Conservation (phyloP, 2,797 vertebrate genomes). For the Onychomys torridus region DNA sequence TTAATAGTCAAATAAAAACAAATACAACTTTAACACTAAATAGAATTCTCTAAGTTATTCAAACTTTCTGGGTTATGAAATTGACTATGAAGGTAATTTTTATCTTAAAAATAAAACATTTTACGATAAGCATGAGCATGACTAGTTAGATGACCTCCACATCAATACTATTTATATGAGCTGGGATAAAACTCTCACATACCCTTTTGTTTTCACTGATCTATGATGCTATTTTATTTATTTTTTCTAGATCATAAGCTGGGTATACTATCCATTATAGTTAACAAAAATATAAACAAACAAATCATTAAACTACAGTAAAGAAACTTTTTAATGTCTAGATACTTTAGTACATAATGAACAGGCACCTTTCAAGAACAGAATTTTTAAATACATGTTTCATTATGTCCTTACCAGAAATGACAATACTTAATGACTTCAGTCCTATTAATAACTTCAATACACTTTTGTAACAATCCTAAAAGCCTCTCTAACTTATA, state of each 20-base stretch:
- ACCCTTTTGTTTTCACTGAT: slow-evolving; percentile 14
- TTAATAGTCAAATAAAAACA: slow-evolving; percentile 33
- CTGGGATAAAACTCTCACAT: not conserved
- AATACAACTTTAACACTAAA: not conserved
- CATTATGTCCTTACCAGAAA: not conserved
- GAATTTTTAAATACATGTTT: slow-evolving; percentile 34
- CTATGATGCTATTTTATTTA: not conserved
- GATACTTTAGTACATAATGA: not conserved
- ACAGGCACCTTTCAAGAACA: not conserved
- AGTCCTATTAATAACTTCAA: not conserved
- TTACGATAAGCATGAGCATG: slow-evolving; percentile 40
- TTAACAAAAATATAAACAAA: not conserved
- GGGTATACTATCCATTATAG: not conserved
- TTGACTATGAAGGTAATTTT: not conserved
- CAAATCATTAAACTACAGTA: not conserved
- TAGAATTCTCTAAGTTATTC: slow-evolving; percentile 13
- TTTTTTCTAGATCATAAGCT: not conserved
- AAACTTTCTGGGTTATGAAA: slow-evolving; percentile 24
- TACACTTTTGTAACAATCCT: not conserved
- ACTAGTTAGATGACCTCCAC: not conserved
- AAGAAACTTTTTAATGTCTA: not conserved
- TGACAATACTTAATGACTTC: slow-evolving; percentile 11
- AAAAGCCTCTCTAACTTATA: not conserved
- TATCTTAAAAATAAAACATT: slow-evolving; percentile 34
- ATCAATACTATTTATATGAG: slow-evolving; percentile 18